These are phyloP conservation scores for Caenorhabditis zanzibari DNA, from an alignment of 2,888 invertebrate species.

Conservation along the genomic window DNA sequence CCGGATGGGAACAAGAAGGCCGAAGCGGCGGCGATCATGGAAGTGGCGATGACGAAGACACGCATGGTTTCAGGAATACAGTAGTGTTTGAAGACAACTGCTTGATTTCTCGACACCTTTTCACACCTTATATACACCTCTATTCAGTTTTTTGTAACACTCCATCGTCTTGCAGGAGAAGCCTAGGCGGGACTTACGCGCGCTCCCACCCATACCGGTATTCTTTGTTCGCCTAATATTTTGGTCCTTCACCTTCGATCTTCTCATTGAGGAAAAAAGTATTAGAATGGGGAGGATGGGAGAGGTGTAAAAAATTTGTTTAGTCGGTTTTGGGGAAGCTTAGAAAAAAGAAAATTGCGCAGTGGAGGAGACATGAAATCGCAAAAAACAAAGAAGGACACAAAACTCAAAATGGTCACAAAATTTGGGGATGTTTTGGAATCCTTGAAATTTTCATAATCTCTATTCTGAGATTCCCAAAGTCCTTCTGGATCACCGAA, in stretches of 20 bases:
- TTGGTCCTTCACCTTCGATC: conserved; percentile 10
- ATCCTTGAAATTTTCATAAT: too few relatives aligned
- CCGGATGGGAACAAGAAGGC: conserved; percentile 69
- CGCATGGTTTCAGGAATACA: conserved; percentile 38
- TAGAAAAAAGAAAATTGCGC: background rate
- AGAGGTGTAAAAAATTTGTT: too few relatives aligned
- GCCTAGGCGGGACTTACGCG: too few relatives aligned
- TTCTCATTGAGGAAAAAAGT: background rate
- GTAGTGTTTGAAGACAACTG: conserved; percentile 36
- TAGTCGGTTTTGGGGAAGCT: background rate
- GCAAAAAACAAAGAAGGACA: conserved; percentile 6
- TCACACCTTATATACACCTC: conserved; percentile 32
- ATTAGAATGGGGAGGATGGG: background rate
- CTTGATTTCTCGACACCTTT: conserved; percentile 39
- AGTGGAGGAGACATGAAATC: background rate
- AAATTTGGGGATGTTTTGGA: background rate
- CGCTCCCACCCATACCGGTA: conserved; percentile 31
- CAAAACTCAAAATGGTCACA: background rate
- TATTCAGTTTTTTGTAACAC: conserved; percentile 33
- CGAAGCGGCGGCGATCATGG: conserved; percentile 61
- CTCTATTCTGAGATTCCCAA: too few relatives aligned
- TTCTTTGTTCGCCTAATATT: conserved; percentile 19
- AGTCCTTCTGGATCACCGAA: too few relatives aligned
- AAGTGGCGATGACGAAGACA: conserved; percentile 62
- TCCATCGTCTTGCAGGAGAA: background rate